A percentile compares a stretch with the other conserved stretches of the same genome.
phyloP scores from a whole-genome alignment of 2,888 invertebrate genomes.

The Andricus curvator region DNA sequence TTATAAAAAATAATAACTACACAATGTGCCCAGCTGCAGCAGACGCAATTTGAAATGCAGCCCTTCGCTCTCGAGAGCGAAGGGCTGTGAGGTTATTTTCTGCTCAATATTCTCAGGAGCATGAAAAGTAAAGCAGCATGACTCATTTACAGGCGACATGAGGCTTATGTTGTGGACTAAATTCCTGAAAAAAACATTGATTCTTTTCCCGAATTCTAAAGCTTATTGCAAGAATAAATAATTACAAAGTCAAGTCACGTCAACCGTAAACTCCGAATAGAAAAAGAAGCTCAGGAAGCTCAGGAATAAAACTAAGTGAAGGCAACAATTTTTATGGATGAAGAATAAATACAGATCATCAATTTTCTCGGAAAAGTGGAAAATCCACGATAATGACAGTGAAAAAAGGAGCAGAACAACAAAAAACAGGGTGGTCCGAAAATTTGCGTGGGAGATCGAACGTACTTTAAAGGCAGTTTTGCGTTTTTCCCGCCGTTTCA shows the following conservation, averaged over 20 bases:
- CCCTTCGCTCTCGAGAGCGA: background rate
- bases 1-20: background rate
- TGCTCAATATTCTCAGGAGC: constrained; percentile 1
- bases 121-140: constrained; percentile 12
- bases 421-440: constrained; percentile 58
- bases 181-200: background rate
- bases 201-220: background rate
- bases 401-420: constrained; percentile 40
- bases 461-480: constrained; percentile 43
- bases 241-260: background rate
- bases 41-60: background rate
- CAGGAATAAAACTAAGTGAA: background rate
- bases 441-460: constrained; percentile 67
- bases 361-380: background rate
- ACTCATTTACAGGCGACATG: background rate
- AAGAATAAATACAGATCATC: background rate
- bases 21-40: background rate
- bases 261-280: background rate
- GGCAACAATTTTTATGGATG: background rate
- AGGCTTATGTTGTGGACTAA: background rate
- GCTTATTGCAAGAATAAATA: background rate
- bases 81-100: constrained; percentile 18
- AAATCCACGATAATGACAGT: constrained; percentile 7
- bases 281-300: background rate
- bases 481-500: constrained; percentile 49